A percentile compares a stretch with the other conserved stretches of the same genome.
Conservation (phyloP, 1,140 invertebrate species). For the Zophobas atratus region DNA sequence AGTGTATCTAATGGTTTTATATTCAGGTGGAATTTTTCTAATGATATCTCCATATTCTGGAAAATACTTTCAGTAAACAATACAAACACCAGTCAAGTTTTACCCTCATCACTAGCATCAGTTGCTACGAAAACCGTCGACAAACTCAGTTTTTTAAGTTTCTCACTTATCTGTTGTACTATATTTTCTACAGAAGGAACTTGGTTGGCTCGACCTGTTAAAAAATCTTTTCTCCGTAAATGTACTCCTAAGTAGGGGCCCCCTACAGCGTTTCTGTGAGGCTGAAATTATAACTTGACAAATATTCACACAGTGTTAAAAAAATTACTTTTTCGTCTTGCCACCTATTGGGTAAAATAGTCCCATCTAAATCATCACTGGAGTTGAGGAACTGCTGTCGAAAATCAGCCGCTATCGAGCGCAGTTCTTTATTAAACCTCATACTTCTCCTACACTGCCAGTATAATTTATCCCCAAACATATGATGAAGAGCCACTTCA, state of each 20-base stretch:
- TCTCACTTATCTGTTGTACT: slow-evolving; percentile 78
- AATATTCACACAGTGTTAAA: slow-evolving; percentile 37
- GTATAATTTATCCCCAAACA: slow-evolving; percentile 86
- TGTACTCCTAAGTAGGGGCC: slow-evolving; percentile 87
- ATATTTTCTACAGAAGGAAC: slow-evolving; percentile 82
- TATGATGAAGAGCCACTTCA: slow-evolving; percentile 91
- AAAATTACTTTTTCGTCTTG: slow-evolving; percentile 73
- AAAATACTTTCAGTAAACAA: background rate
- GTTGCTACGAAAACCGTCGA: slow-evolving; percentile 86
- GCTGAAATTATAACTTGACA: slow-evolving; percentile 60
- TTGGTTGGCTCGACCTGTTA: slow-evolving; percentile 76
- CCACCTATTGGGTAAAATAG: slow-evolving; percentile 74
- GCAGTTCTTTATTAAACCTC: slow-evolving; percentile 84
- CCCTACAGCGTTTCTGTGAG: slow-evolving; percentile 72
- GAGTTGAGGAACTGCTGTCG: slow-evolving; percentile 80
- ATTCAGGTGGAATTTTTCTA: slow-evolving; percentile 61
- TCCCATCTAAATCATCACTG: slow-evolving; percentile 76
- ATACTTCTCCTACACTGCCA: slow-evolving; percentile 94
- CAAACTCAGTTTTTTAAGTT: slow-evolving; percentile 75
- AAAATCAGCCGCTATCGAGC: slow-evolving; percentile 81
- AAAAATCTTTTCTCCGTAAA: slow-evolving; percentile 89
- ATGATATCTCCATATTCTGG: slow-evolving; percentile 12
- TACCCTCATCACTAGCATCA: slow-evolving; percentile 77
- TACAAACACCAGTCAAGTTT: slow-evolving; percentile 1
- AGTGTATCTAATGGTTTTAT: slow-evolving; percentile 70